Base-by-base conservation (phyloP, 1,140 invertebrate genomes). In the Epicauta chinensis region DNA sequence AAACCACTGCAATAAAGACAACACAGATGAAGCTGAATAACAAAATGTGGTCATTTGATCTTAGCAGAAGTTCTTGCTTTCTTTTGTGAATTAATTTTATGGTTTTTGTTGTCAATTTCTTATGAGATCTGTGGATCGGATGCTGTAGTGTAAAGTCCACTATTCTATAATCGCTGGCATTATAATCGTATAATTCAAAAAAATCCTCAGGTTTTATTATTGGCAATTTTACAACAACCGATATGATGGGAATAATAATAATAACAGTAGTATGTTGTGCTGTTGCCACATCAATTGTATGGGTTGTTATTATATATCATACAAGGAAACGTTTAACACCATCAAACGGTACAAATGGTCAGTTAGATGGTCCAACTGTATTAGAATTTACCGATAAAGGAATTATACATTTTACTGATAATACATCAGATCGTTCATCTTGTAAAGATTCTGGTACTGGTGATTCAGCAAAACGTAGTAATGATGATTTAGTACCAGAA, bases 291-390 rank as follows among this genome's bases (percentile, higher is more conserved):
- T 95, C 91, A 0, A 78, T 93, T 9, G 80, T 94, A 16, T 96
- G 92, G 92, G 89, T 93, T 9, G 82, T 91, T 4, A 87, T 95
- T 50, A 93, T 95, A 60, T 93, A 94, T 67, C 86, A 92, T 62
- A 90, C 89, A 1, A 72, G 86, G 42, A 81, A 81, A 67, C 75
- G 80, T 11, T 73, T 81, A 62, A 75, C 48, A 23, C 16, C 55
- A 14, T 35, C 48, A 35, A 29, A 34, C 9, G 45, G 14, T 3
- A 40, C 31, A 48, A 10, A 49, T 38, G 12, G 34, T 16, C 45
- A 31, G 5, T 13, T 38, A 10, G 42, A 35, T 11, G 34, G 32
- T 14, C 37, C 41, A 10, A 12, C 23, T 23, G 56, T 55, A 46
- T 38, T 63, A 10, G 55, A 60, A 43, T 47, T 53, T 11, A 32